Evolutionary conservation across 1,140 invertebrate species (phyloP), one percentile per base, ranked within the genome.

Genomic region (Drosophila littoralis): DNA sequence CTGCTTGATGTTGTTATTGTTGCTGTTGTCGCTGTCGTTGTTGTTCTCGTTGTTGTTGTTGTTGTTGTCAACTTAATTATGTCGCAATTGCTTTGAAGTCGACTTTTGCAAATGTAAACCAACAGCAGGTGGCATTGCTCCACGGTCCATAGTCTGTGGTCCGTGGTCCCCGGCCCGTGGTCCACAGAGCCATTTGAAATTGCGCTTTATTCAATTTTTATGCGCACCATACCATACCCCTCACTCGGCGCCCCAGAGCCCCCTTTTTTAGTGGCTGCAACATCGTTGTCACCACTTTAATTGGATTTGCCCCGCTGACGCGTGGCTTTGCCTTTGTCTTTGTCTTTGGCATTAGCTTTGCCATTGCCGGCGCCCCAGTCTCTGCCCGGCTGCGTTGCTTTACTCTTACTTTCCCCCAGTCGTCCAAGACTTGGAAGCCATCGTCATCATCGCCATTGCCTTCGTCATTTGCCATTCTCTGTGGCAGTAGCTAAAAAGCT

Each of bases 51-150:
- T 58, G 40, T 22, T 42, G 75, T 43, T 65, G 59, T 61, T 81
- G 82, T 81, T 85, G 83, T 82, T 86, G 83, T 86, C 82, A 88
- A 86, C 83, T 86, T 86, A 86, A 86, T 86, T 86, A 86, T 86
- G 82, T 86, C 82, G 82, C 82, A 86, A 86, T 86, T 86, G 82
- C 82, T 86, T 86, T 86, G 82, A 86, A 86, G 82, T 88, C 83
- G 75, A 76, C 73, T 79, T 75, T 60, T 63, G 80, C 63, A 75
- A 83, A 83, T 83, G 81, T 73, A 84, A 84, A 77, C 55, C 80
- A 83, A 69, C 83, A 80, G 83, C 83, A 88, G 83, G 83, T 88
- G 79, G 83, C 79, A 74, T 77, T 72, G 52, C 45, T 65, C 77
- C 79, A 77, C 55, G 57, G 76, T 66, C 71, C 57, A 55, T 17